Conservation (phyloP, 2,888 invertebrate genomes). For the Mylabris sibirica region DNA sequence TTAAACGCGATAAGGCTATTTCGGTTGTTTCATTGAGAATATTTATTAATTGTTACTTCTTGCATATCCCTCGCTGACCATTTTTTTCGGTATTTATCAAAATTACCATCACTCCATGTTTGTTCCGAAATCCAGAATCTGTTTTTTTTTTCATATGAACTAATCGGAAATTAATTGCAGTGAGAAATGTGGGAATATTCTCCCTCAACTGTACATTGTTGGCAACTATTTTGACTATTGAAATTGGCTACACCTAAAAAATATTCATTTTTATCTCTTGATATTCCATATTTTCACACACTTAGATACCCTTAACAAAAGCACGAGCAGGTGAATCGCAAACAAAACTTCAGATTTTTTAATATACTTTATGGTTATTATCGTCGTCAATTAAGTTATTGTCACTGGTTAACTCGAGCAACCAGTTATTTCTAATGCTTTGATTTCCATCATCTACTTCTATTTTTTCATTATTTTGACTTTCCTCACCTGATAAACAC, state of each 20-base stretch:
- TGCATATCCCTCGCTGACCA: constrained; percentile 28
- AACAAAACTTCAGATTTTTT: constrained; percentile 34
- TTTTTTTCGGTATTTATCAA: constrained; percentile 28
- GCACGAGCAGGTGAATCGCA: constrained; percentile 38
- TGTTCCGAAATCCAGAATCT: constrained; percentile 25
- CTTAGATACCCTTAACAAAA: constrained; percentile 37
- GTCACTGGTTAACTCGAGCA: constrained; percentile 16
- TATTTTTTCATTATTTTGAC: constrained; percentile 32
- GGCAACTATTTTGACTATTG: constrained; percentile 33
- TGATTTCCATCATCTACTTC: constrained; percentile 31
- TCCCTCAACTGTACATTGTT: constrained; percentile 32
- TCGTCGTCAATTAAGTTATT: neutral
- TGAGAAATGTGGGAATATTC: constrained; percentile 39
- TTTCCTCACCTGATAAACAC: constrained; percentile 30
- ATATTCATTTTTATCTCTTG: neutral
- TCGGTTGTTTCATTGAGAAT: too few species aligned
- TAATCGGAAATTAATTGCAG: constrained; percentile 32
- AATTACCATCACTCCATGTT: constrained; percentile 30
- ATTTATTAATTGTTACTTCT: constrained; percentile 19
- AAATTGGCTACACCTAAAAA: constrained; percentile 39
- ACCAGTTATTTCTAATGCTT: constrained; percentile 32
- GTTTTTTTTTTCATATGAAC: constrained; percentile 32
- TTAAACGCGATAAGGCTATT: too few species aligned
- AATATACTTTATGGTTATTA: neutral
- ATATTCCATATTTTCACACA: constrained; percentile 6